Evolutionary conservation across 2,113 vertebrate genomes (phyloP).

Genomic region (Gymnobelideus leadbeateri): DNA sequence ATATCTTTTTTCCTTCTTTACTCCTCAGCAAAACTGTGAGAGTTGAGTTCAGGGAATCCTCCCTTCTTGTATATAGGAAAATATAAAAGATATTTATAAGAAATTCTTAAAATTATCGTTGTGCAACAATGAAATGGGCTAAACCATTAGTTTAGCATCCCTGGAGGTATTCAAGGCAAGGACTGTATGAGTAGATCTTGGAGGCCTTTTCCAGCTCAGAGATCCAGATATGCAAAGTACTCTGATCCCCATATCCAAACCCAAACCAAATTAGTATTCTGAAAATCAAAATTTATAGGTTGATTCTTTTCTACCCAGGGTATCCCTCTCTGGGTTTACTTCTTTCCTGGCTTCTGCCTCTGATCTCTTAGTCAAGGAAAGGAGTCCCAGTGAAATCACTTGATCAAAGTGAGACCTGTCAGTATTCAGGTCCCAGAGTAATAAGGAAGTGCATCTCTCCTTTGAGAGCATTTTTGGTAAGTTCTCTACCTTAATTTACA

Average conservation of each 20-base stretch:
- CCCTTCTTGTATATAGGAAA: not conserved
- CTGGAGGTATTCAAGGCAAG: not conserved
- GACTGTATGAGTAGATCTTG: not conserved
- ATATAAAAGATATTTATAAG: not conserved
- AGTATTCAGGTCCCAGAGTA: not conserved
- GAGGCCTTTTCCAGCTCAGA: not conserved
- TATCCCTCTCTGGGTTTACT: not conserved
- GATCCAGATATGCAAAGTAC: not conserved
- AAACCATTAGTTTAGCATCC: not conserved
- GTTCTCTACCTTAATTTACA: conserved; percentile 40
- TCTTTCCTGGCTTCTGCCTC: not conserved
- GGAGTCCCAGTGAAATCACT: not conserved
- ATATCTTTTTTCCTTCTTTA: not conserved
- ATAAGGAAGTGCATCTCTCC: conserved; percentile 6
- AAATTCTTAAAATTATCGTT: not conserved
- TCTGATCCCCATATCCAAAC: not conserved
- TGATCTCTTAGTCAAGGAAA: conserved; percentile 33
- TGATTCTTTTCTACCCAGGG: not conserved
- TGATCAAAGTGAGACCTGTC: conserved; percentile 11
- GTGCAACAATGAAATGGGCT: not conserved
- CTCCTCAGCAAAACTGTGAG: not conserved
- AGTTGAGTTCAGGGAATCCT: not conserved
- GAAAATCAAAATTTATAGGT: conserved; percentile 11
- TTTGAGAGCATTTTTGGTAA: conserved; percentile 32
- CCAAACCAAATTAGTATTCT: not conserved